These are phyloP conservation scores for Xiphophorus birchmanni DNA, from an alignment of 2,797 vertebrate species.

Conservation along the genomic window DNA sequence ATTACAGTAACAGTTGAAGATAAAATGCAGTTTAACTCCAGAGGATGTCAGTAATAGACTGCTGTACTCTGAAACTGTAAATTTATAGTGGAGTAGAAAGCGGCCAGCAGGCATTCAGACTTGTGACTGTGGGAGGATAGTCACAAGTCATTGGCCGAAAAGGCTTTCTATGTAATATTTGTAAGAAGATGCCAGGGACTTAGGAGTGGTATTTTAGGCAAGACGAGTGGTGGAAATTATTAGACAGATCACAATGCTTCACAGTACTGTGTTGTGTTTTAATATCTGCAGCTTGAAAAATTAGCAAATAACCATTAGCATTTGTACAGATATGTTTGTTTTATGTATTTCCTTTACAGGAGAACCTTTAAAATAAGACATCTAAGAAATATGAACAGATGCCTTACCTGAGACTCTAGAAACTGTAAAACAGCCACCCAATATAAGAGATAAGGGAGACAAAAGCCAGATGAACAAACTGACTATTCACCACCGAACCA, in stretches of 20 bases:
- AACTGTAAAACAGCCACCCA: background rate
- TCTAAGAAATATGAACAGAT: background rate
- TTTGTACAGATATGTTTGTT: background rate
- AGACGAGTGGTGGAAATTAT: background rate
- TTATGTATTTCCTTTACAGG: background rate
- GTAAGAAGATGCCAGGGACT: conserved; percentile 23
- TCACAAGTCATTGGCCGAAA: conserved; percentile 32
- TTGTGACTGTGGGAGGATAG: conserved; percentile 31
- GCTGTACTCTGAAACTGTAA: background rate
- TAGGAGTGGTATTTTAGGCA: conserved; percentile 9
- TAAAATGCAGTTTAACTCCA: background rate
- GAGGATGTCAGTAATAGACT: background rate
- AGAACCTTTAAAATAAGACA: background rate
- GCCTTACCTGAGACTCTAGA: background rate
- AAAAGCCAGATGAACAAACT: background rate
- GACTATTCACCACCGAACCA: background rate
- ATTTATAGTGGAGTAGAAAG: background rate
- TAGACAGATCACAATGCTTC: background rate
- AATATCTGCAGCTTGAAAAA: background rate
- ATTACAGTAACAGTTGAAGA: background rate
- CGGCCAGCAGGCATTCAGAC: background rate
- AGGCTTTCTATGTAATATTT: background rate
- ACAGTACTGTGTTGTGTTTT: background rate
- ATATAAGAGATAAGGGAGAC: background rate
- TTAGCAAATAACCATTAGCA: background rate